These are phyloP conservation scores for Epirrhoe tristata DNA, from an alignment of 2,888 invertebrate species.

Conservation along the genomic window DNA sequence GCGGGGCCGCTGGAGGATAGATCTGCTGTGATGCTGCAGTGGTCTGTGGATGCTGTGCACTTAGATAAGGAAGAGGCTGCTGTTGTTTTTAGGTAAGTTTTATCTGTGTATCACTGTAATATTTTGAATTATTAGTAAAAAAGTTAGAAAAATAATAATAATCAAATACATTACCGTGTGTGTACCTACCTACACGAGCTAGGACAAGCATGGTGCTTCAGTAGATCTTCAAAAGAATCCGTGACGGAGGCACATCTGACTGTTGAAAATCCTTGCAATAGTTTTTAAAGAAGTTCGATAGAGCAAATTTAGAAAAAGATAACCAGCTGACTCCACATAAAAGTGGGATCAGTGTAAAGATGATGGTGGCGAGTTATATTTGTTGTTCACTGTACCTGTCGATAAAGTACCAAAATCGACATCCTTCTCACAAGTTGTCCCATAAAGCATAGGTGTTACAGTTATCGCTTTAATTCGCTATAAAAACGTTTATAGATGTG, in stretches of 20 bases:
- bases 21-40: conserved; percentile 65
- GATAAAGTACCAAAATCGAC: background rate
- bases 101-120: background rate
- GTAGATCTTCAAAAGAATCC: no score
- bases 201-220: no score
- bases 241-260: no score
- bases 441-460: conserved; percentile 1
- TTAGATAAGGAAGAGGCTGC: conserved; percentile 67
- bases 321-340: no score
- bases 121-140: no score
- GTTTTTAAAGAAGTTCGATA: no score
- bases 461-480: background rate
- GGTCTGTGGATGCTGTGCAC: conserved; percentile 73
- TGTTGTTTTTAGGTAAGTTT: conserved; percentile 81
- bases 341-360: no score
- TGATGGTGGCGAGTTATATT: background rate
- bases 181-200: no score
- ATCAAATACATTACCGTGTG: no score
- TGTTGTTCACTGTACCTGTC: background rate
- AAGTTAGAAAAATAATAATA: no score
- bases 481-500: conserved; percentile 9
- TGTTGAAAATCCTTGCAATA: no score
- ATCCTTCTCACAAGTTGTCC: background rate
- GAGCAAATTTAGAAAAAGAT: no score
- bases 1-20: conserved; percentile 68